Evolutionary conservation across 2,113 vertebrate species (phyloP).

Genomic region (Phylloscopus whistleri): DNA sequence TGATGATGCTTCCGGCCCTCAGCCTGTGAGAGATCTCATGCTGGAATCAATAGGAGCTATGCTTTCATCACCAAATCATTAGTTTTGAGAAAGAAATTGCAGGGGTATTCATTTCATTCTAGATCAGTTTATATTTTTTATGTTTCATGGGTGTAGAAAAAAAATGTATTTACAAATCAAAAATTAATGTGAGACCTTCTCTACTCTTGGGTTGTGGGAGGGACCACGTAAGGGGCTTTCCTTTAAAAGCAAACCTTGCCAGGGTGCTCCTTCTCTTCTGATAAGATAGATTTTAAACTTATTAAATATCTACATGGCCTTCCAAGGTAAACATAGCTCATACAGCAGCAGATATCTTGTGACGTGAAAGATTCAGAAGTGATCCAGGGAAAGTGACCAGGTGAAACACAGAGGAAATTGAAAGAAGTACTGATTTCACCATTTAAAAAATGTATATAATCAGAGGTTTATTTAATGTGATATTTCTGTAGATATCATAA

Average conservation of each 20-base stretch:
- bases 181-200: neutral
- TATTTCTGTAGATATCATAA: neutral
- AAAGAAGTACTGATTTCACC: neutral
- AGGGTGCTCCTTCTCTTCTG: neutral
- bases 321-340: neutral
- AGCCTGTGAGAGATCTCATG: neutral
- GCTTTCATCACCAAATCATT: neutral
- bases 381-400: neutral
- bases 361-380: neutral
- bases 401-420: neutral
- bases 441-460: neutral
- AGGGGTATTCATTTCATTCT: neutral
- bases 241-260: neutral
- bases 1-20: neutral
- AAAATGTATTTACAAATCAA: neutral
- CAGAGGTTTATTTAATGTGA: neutral
- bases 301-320: neutral
- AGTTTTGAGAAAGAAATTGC: neutral
- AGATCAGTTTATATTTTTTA: neutral
- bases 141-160: neutral
- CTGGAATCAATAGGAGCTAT: neutral
- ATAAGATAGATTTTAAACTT: neutral
- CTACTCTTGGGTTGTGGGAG: neutral
- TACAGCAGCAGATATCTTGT: neutral
- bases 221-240: accelerated